phyloP scores from a whole-genome alignment of 64 coral and sea anemone species.

The Anthopleura sola region DNA sequence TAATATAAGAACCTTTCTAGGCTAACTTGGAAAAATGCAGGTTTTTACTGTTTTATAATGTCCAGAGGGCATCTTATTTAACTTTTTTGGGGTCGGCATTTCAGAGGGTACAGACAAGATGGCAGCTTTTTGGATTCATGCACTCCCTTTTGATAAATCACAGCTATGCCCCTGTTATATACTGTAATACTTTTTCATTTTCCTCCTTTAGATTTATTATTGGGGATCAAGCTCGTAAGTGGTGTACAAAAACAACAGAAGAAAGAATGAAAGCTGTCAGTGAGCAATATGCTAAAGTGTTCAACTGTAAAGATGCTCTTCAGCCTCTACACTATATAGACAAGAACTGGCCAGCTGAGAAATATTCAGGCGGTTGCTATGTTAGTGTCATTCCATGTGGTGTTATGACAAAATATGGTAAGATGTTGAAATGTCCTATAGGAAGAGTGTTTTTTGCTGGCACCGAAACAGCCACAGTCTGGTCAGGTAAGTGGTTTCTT shows the following conservation, averaged over 20 bases:
- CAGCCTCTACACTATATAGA: slow-evolving; percentile 87
- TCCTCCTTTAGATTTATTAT: slow-evolving; percentile 60
- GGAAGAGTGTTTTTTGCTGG: slow-evolving; percentile 92
- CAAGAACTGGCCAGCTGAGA: slow-evolving; percentile 99
- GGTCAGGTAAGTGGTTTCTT: slow-evolving; percentile 66
- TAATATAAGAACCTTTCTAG: no score
- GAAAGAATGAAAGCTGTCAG: slow-evolving; percentile 87
- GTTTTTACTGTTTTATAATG: no score
- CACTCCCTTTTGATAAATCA: no score
- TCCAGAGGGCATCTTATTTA: no score
- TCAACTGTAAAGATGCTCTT: slow-evolving; percentile 75
- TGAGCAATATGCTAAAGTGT: slow-evolving; percentile 87
- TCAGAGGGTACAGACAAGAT: no score
- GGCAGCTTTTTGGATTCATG: no score
- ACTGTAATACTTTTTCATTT: neutral
- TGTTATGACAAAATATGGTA: slow-evolving; percentile 71
- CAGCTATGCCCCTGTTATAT: no score
- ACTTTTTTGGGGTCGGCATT: no score
- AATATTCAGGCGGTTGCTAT: slow-evolving; percentile 96
- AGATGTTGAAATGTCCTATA: slow-evolving; percentile 52
- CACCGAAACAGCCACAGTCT: slow-evolving; percentile 89
- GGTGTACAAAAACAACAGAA: slow-evolving; percentile 85
- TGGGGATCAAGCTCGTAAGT: slow-evolving; percentile 77
- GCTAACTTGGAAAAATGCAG: no score
- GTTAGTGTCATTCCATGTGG: slow-evolving; percentile 77